phyloP scores from a whole-genome alignment of 2,888 invertebrate species.

The Megastigmus dorsalis region DNA sequence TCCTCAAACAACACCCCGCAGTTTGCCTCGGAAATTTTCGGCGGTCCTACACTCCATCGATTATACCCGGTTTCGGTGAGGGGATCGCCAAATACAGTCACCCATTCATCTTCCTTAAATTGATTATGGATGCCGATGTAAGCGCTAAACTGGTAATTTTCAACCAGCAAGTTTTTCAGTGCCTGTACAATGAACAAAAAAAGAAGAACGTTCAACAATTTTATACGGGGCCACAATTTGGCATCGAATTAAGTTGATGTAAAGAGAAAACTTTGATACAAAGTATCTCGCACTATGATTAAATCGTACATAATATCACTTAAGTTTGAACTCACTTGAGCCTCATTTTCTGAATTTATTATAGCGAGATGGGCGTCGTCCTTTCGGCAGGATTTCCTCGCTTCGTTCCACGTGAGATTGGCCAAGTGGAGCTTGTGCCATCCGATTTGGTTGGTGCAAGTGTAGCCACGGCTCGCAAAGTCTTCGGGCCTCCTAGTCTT shows the following conservation, averaged over 20 bases:
- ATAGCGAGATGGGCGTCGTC: conserved; percentile 42
- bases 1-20: conserved; percentile 53
- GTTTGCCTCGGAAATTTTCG: conserved; percentile 52
- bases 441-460: conserved; percentile 20
- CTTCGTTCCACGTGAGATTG: conserved; percentile 48
- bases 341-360: conserved; percentile 39
- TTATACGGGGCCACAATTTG: conserved; percentile 14
- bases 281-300: too few species aligned
- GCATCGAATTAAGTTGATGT: conserved; percentile 10
- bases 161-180: conserved; percentile 50
- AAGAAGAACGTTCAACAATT: too few species aligned
- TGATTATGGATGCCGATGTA: conserved; percentile 55
- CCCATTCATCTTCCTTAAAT: conserved; percentile 55
- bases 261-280: too few species aligned
- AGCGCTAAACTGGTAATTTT: conserved; percentile 55
- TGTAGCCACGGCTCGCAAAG: conserved; percentile 21
- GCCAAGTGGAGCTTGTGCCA: conserved; percentile 43
- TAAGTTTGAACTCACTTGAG: conserved; percentile 11
- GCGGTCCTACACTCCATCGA: conserved; percentile 53
- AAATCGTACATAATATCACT: not conserved
- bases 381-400: conserved; percentile 42
- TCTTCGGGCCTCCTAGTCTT: not conserved
- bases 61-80: conserved; percentile 49
- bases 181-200: conserved; percentile 43
- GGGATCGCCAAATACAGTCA: conserved; percentile 51